phyloP scores from a whole-genome alignment of 2,797 vertebrate genomes.

The Hydrophis major region DNA sequence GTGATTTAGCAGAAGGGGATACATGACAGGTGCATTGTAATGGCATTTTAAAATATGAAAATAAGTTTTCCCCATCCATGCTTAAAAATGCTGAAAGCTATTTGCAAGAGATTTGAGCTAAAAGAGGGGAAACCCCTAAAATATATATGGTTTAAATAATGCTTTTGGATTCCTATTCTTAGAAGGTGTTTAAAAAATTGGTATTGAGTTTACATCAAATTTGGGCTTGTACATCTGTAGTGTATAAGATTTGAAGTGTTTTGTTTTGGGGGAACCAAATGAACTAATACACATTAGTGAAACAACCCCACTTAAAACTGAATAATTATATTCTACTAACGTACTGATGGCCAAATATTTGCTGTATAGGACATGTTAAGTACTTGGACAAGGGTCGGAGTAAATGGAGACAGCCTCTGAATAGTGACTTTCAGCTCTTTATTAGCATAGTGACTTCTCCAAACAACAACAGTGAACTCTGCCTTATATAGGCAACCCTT shows the following conservation, averaged over 20 bases:
- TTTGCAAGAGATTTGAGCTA: neutral
- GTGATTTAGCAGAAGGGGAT: neutral
- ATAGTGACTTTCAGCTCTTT: too few relatives aligned
- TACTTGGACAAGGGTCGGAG: too few relatives aligned
- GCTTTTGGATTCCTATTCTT: neutral
- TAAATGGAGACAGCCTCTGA: too few relatives aligned
- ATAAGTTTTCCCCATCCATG: neutral
- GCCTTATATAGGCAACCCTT: too few relatives aligned
- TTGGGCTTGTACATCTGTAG: neutral
- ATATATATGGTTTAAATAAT: neutral
- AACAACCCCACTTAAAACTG: neutral
- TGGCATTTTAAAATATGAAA: neutral
- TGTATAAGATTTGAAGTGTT: neutral
- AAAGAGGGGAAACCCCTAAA: neutral
- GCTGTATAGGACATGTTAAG: neutral
- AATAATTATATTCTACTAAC: neutral
- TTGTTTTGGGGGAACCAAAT: neutral
- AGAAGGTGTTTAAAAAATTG: neutral
- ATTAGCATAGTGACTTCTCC: too few relatives aligned
- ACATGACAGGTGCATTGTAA: conserved; percentile 14
- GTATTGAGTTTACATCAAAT: neutral
- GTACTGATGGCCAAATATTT: neutral
- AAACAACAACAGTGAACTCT: too few relatives aligned
- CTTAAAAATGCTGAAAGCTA: neutral
- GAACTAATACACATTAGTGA: neutral